Percentiles rank a stretch among this genome's conserved stretches.
These are phyloP conservation scores for Volucella inanis DNA, from an alignment of 2,888 invertebrate genomes.

Conservation along the genomic window DNA sequence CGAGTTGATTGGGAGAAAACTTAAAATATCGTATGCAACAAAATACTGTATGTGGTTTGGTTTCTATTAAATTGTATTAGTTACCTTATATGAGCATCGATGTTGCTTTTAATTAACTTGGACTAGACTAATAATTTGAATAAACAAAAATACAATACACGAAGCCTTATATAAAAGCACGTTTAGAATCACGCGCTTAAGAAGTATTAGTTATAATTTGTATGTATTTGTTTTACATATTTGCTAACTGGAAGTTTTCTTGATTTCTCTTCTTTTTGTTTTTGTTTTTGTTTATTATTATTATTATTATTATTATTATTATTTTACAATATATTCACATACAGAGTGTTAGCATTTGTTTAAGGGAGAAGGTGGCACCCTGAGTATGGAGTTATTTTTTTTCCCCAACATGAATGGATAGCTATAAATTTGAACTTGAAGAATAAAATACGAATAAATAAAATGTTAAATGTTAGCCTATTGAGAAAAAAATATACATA, in stretches of 20 bases:
- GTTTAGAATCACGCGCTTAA: constrained; percentile 55
- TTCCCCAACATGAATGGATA: not conserved
- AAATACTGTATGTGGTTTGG: constrained; percentile 7
- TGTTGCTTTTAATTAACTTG: constrained; percentile 43
- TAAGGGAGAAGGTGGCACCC: constrained; percentile 41
- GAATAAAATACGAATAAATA: constrained; percentile 40
- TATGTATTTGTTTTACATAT: constrained; percentile 32
- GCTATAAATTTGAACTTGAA: constrained; percentile 40
- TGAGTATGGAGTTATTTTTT: constrained; percentile 44
- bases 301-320: constrained; percentile 36
- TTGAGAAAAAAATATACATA: constrained; percentile 19
- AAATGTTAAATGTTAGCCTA: constrained; percentile 32
- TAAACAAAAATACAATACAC: constrained; percentile 16
- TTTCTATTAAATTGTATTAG: constrained; percentile 29
- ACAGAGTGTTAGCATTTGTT: constrained; percentile 52
- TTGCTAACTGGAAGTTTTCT: constrained; percentile 72
- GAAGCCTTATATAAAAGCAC: constrained; percentile 42
- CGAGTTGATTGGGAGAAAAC: constrained; percentile 26
- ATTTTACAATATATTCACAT: constrained; percentile 69
- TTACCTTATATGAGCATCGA: constrained; percentile 38
- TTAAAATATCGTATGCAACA: not conserved
- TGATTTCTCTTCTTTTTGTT: constrained; percentile 46
- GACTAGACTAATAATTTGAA: constrained; percentile 58
- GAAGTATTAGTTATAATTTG: constrained; percentile 51
- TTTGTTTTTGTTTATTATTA: constrained; percentile 1